Evolutionary conservation across 1,140 invertebrate species (phyloP), one percentile per base, ranked within the genome.

Genomic region (Lucilia sericata): DNA sequence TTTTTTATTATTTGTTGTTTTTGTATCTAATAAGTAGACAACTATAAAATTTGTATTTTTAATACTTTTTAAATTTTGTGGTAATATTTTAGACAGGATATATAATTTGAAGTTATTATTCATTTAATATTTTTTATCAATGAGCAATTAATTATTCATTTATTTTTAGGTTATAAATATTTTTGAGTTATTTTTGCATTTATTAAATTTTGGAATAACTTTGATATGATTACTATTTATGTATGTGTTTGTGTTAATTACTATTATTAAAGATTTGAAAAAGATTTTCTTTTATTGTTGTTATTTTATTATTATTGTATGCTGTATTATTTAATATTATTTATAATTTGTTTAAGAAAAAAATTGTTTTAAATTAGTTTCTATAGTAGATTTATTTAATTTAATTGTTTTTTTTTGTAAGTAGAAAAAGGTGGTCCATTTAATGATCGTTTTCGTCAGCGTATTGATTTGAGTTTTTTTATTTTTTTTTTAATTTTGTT

Each of bases 401-500:
- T 12, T 12, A 12, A 21, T 12, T 51, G 21, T 49, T 25, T 19
- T 80, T 80, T 49, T 49, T 70, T 80, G n/a, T 85, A 86, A 85
- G 82, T 89, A 89, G 86, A 88, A 89, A 89, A 87, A 88, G 88
- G 88, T 89, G 88, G 88, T 89, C 88, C 88, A 89, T 89, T 88
- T 89, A 80, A 88, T 89, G 86, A 88, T 89, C 87, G 88, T 88
- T 70, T 88, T 88, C 86, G 86, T 89, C 85, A 87, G 86, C 85
- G 76, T 80, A 80, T 88, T 87, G 87, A 88, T 86, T 88, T 87
- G 83, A 83, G 76, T 80, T 80, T 19, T 25, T 42, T 9, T 2
- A 75, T 75, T 75, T 75, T 9, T 51, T 13, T 30, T 80, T 51
- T 12, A 47, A 42, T n/a, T n/a, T n/a, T 55, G 42, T 42, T 42